Evolutionary conservation across 2,113 vertebrate species (phyloP).

Genomic region (Corythoichthys intestinalis): DNA sequence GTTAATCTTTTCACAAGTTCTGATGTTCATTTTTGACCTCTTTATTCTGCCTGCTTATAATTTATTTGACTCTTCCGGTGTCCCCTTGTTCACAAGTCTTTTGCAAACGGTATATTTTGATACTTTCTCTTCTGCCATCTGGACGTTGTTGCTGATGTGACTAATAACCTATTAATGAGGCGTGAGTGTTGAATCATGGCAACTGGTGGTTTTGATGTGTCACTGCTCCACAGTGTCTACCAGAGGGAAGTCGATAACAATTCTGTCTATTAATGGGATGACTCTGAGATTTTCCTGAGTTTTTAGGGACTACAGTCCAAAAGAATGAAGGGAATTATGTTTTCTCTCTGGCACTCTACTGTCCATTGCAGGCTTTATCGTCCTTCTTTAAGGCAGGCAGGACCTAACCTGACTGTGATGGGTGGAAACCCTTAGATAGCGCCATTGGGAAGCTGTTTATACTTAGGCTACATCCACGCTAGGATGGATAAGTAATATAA

Average conservation of each 20-base stretch:
- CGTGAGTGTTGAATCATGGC: no score
- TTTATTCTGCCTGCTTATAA: background rate
- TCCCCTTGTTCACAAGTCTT: background rate
- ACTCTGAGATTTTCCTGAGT: background rate
- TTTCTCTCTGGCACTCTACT: background rate
- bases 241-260: background rate
- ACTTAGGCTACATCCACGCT: background rate
- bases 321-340: background rate
- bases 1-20: background rate
- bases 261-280: background rate
- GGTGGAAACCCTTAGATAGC: background rate
- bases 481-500: no score
- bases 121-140: background rate
- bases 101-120: background rate
- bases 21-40: background rate
- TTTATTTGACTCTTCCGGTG: background rate
- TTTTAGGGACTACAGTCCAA: background rate
- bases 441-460: background rate
- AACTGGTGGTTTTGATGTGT: background rate
- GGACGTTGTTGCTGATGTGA: no score
- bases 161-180: no score
- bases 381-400: background rate
- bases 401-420: background rate
- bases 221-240: background rate
- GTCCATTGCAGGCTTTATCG: background rate